Evolutionary conservation across 2,113 vertebrate species (phyloP).

Genomic region (Petaurus breviceps): DNA sequence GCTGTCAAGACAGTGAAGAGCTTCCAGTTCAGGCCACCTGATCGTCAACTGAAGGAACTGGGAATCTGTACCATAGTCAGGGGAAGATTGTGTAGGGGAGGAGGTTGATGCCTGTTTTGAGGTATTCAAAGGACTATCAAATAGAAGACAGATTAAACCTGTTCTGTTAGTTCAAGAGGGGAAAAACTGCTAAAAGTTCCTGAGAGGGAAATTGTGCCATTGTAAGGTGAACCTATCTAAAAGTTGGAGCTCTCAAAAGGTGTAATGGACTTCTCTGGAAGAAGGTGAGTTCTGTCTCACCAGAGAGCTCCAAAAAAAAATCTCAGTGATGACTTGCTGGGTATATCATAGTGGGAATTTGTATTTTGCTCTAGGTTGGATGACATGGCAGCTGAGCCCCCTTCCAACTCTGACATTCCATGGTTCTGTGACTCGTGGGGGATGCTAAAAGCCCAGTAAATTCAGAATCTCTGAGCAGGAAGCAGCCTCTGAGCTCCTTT

Average conservation of each 20-base stretch:
- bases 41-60: not conserved
- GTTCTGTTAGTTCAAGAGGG: not conserved
- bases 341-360: not conserved
- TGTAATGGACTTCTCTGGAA: not conserved
- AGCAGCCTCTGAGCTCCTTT: not conserved
- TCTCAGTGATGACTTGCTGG: not conserved
- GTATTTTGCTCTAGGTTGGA: not conserved
- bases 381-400: not conserved
- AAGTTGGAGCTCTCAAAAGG: not conserved
- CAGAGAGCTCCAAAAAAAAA: not conserved
- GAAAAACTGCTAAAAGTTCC: not conserved
- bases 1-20: not conserved
- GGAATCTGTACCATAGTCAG: not conserved
- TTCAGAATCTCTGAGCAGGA: not conserved
- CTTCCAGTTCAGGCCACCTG: slow-evolving; percentile 4
- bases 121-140: not conserved
- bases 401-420: not conserved
- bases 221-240: not conserved
- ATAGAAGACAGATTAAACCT: not conserved
- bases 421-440: not conserved
- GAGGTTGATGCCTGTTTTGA: not conserved
- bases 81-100: not conserved
- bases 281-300: not conserved
- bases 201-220: slow-evolving; percentile 2
- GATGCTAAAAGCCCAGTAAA: not conserved